Base-by-base conservation (phyloP, 2,113 vertebrate species). In the Bombycilla garrulus region DNA sequence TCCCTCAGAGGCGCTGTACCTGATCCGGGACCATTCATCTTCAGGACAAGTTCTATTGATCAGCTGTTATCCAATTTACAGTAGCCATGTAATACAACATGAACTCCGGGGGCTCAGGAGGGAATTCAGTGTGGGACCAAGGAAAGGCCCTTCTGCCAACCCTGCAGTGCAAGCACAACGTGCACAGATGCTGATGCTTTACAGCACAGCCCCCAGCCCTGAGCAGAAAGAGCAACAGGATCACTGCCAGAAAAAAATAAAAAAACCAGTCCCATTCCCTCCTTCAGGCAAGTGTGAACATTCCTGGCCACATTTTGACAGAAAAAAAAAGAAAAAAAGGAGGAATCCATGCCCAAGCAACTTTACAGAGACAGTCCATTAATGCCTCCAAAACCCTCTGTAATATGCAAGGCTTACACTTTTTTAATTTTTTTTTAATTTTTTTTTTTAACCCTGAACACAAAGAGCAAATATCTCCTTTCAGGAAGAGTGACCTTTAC, bases 401-500 rank as follows among this genome's bases (percentile, higher is more conserved):
- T 42, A 80, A 88, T 62, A 93, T 76, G 50, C 81, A 80, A 90
- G 62, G 81, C 84, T 92, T 80, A 79, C 6, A 11, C 13, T 19
- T 73, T 20, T 53, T 6, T 40, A 28, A 31, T 21, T 14, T 5
- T 44, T 24, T 35, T 14, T 42, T 42, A 12, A 42, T 42, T 42
- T 26, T 33, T 24, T 6, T 50, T 4, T 38, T 8, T 33, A 47
- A 14, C 62, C 44, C 31, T 4, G 51, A 82, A 80, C 91, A 95
- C 78, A 95, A 91, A 95, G 95, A 97, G 66, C 90, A 93, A 94
- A 94, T 40, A 77, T 14, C 74, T 90, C 22, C 93, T 94, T 93
- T 93, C 38, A 80, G 38, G 91, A 81, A 73, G 81, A 54, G 58
- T 94, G 94, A 95, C 95, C 95, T 95, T 95, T 96, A 33, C 71